Base-by-base conservation (phyloP, 2,797 vertebrate genomes). In the Diplodus puntazzo region DNA sequence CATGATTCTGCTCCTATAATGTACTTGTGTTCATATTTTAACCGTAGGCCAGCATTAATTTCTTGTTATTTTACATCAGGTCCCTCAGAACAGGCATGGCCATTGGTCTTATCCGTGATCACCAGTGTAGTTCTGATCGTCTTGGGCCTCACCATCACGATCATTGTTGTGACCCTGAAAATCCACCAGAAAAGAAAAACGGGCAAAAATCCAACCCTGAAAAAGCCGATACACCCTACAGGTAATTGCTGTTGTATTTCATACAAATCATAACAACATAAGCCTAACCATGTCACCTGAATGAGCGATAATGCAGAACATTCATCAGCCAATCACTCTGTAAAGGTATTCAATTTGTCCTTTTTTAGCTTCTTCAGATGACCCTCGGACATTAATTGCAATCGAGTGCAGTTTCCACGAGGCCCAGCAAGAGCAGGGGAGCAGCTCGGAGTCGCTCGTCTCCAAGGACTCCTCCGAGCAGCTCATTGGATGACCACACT, bases 351-450 rank as follows among this genome's bases (percentile, higher is more conserved):
- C 23, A 0, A 25, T 20, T 18, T 25, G 11, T 27, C 0, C 52
- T 39, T 69, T 17, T 73, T 34, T 39, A 63, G 70, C 17, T 50
- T 66, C 13, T 57, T 61, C 16, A 93, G 92, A 92, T 71, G 92
- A 93, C 0, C 90, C 93, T 0, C 66, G 27, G 23, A 87, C 93
- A 1, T 85, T 95, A 49, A 72, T 88, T 3, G 95, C 96, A 8
- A 88, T 96, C 3, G 97, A 97, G 42, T 96, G 94, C 81, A 97
- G 96, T 49, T 97, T 95, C 62, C 97, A 95, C 10, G 95, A 91
- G 42, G 97, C 98, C 0, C 93, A 98, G 77, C 97, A 98, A 69
- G 98, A 99, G 60, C 94, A 97, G 73, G 97, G 97, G 9, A 95
- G 93, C 82, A 87, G 94, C 87, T 88, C 88, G 1, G 94, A 94